Evolutionary conservation across 2,888 invertebrate species (phyloP).

Genomic region (Lepetodrilus schrolli): DNA sequence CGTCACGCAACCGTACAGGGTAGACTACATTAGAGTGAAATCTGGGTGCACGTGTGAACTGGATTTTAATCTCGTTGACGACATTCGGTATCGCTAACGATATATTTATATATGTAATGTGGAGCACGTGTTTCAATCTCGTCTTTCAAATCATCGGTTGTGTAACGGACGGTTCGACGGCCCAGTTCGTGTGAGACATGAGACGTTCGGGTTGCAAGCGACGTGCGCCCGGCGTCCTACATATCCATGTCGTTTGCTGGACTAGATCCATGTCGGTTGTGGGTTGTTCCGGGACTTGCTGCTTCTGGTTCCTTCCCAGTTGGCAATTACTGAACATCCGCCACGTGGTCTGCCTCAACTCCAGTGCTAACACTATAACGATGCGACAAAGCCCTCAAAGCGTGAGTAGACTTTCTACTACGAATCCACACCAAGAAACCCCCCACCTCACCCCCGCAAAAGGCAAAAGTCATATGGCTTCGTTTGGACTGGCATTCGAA

Average conservation of each 20-base stretch:
- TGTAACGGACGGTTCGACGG: constrained; percentile 10
- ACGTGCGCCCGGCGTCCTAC: background rate
- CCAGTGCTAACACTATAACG: constrained; percentile 11
- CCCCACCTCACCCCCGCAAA: background rate
- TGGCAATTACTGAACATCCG: constrained; percentile 4
- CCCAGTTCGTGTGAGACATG: background rate
- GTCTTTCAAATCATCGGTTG: constrained; percentile 22
- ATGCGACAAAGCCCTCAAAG: constrained; percentile 9
- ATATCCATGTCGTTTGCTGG: constrained; percentile 12
- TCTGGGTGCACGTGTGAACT: constrained; percentile 91
- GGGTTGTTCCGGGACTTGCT: background rate
- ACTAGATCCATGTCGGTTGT: constrained; percentile 11
- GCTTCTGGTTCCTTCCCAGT: background rate
- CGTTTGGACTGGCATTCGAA: background rate
- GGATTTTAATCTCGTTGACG: constrained; percentile 61
- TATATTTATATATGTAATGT: too few relatives aligned
- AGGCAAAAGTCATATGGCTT: too few relatives aligned
- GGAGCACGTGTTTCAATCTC: constrained; percentile 14
- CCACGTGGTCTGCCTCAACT: background rate
- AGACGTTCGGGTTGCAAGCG: background rate
- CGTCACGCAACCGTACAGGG: constrained; percentile 80
- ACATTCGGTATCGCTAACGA: background rate
- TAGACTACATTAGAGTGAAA: constrained; percentile 88
- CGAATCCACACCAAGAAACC: background rate
- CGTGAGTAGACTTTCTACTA: background rate